A percentile compares a stretch with the other conserved stretches of the same genome.
Conservation (phyloP, 2,113 vertebrate species). For the Forbesichthys agassizii region DNA sequence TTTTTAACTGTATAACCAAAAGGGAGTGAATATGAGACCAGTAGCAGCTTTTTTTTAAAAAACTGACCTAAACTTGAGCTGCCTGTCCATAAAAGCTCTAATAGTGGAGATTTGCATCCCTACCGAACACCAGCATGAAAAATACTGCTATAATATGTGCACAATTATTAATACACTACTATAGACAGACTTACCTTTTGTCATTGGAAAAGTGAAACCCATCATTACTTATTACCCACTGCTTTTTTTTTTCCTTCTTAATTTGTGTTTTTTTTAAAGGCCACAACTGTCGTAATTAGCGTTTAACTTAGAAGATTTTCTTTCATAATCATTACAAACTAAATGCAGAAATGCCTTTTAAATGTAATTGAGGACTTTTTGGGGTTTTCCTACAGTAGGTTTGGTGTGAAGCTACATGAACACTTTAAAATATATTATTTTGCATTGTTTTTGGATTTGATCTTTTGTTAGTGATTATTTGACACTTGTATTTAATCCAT, state of each 20-base stretch:
- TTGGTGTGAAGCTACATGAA: slow-evolving; percentile 71
- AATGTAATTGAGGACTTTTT: slow-evolving; percentile 71
- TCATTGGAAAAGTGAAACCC: slow-evolving; percentile 2
- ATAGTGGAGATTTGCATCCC: slow-evolving; percentile 11
- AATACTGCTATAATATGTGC: slow-evolving; percentile 6
- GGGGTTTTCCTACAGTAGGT: slow-evolving; percentile 73
- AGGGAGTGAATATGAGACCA: slow-evolving; percentile 2
- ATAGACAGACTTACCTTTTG: slow-evolving; percentile 33
- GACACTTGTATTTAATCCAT: slow-evolving; percentile 78
- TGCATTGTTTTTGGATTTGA: slow-evolving; percentile 55
- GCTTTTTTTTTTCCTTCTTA: slow-evolving; percentile 54
- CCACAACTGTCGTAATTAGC: slow-evolving; percentile 34
- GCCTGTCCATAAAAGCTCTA: background rate
- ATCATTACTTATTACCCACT: slow-evolving; percentile 41
- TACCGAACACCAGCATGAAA: slow-evolving; percentile 19
- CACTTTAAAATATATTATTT: slow-evolving; percentile 45
- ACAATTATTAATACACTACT: slow-evolving; percentile 5
- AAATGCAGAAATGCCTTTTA: slow-evolving; percentile 79
- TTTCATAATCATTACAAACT: slow-evolving; percentile 45
- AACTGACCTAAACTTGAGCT: slow-evolving; percentile 1
- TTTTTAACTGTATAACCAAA: background rate
- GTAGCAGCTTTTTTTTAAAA: slow-evolving; percentile 20
- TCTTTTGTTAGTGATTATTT: slow-evolving; percentile 75
- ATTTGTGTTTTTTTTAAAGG: slow-evolving; percentile 43
- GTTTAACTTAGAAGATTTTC: slow-evolving; percentile 50